These are phyloP conservation scores for Zosterops hypoxanthus DNA, from an alignment of 2,113 vertebrate species.

Conservation along the genomic window DNA sequence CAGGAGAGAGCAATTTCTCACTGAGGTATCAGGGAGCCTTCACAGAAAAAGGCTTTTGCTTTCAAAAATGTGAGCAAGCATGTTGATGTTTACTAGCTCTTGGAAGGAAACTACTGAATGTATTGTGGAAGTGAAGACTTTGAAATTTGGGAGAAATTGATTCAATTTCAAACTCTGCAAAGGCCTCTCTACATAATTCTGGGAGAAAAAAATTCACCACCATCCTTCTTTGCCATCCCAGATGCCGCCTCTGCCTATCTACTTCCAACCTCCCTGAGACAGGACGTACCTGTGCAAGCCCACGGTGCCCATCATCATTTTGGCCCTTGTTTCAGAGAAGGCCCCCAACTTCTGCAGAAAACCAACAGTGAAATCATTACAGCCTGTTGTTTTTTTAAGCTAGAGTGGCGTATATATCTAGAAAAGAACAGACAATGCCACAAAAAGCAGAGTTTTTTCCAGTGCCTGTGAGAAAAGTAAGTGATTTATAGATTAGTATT, in stretches of 20 bases:
- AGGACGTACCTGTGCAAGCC: not conserved
- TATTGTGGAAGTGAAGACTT: not conserved
- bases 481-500: slow-evolving; percentile 48
- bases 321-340: not conserved
- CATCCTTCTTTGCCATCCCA: not conserved
- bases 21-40: not conserved
- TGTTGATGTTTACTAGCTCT: not conserved
- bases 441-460: not conserved
- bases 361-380: not conserved
- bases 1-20: not conserved
- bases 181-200: not conserved
- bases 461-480: slow-evolving; percentile 1
- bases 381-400: not conserved
- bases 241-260: not conserved
- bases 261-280: not conserved
- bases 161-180: not conserved
- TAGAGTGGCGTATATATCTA: not conserved
- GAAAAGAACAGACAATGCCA: not conserved
- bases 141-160: not conserved
- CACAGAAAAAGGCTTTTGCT: not conserved
- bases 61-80: not conserved
- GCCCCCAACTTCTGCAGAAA: not conserved
- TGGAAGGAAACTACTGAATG: not conserved
- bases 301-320: not conserved
- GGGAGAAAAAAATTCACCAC: not conserved